Evolutionary conservation across 2,797 vertebrate genomes (phyloP).

Genomic region (Bryconaethiops microstoma): DNA sequence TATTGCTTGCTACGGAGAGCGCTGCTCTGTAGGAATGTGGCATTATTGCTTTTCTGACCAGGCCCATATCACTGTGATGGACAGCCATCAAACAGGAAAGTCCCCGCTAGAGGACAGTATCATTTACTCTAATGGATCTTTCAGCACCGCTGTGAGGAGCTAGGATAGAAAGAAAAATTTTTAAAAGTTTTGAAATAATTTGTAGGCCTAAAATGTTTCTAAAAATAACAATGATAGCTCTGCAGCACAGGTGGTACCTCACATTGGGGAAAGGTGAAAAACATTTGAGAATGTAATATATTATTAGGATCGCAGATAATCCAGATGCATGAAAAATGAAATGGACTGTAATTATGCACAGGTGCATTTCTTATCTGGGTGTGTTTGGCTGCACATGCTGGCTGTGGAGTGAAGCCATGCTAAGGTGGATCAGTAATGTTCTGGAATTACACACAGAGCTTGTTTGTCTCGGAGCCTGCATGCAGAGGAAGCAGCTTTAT

Average conservation of each 20-base stretch:
- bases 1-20: constrained; percentile 54
- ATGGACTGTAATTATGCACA: constrained; percentile 17
- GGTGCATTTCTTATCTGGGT: constrained; percentile 9
- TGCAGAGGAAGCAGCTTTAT: constrained; percentile 59
- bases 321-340: constrained; percentile 14
- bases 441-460: constrained; percentile 15
- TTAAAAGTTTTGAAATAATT: constrained; percentile 33
- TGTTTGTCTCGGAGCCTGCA: constrained; percentile 50
- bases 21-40: constrained; percentile 54
- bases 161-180: constrained; percentile 4
- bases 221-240: neutral
- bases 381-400: neutral
- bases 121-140: constrained; percentile 35
- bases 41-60: constrained; percentile 61
- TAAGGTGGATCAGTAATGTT: neutral
- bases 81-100: constrained; percentile 35
- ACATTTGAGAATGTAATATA: constrained; percentile 9
- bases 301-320: constrained; percentile 26
- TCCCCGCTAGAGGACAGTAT: constrained; percentile 40
- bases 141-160: constrained; percentile 22
- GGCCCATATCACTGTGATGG: constrained; percentile 46
- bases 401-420: constrained; percentile 1
- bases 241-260: constrained; percentile 11
- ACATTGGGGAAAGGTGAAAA: neutral
- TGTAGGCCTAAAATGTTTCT: neutral